phyloP scores from a whole-genome alignment of 2,113 vertebrate genomes.

The Sula dactylatra region DNA sequence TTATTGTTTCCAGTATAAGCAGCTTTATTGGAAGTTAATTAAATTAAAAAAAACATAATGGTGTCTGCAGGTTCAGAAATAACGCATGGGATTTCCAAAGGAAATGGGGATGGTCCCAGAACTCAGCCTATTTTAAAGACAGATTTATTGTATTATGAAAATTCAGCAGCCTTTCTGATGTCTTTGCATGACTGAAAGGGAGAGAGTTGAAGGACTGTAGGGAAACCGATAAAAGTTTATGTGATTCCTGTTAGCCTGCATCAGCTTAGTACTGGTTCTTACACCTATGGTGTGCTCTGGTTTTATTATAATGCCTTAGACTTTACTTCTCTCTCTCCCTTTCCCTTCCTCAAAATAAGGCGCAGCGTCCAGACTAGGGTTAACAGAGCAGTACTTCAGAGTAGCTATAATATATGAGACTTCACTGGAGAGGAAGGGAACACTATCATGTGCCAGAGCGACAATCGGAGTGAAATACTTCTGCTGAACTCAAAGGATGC shows the following conservation, averaged over 20 bases:
- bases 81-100: background rate
- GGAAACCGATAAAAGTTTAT: background rate
- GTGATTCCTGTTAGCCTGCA: background rate
- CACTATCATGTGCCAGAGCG: background rate
- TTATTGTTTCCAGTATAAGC: slow-evolving; percentile 45
- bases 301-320: background rate
- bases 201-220: background rate
- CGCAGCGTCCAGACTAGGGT: background rate
- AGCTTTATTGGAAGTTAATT: slow-evolving; percentile 59
- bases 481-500: background rate
- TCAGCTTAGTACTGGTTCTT: background rate
- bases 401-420: background rate
- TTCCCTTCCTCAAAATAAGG: background rate
- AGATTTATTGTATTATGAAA: background rate
- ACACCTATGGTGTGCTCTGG: background rate
- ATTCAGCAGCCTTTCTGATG: background rate
- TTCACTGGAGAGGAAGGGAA: background rate
- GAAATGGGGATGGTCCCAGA: background rate
- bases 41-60: slow-evolving; percentile 52
- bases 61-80: slow-evolving; percentile 50
- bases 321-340: background rate
- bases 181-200: background rate
- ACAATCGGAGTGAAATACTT: background rate
- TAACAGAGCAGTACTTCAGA: background rate
- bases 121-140: background rate